These are phyloP conservation scores for Rhagonycha fulva DNA, from an alignment of 2,888 invertebrate species.

Conservation along the genomic window DNA sequence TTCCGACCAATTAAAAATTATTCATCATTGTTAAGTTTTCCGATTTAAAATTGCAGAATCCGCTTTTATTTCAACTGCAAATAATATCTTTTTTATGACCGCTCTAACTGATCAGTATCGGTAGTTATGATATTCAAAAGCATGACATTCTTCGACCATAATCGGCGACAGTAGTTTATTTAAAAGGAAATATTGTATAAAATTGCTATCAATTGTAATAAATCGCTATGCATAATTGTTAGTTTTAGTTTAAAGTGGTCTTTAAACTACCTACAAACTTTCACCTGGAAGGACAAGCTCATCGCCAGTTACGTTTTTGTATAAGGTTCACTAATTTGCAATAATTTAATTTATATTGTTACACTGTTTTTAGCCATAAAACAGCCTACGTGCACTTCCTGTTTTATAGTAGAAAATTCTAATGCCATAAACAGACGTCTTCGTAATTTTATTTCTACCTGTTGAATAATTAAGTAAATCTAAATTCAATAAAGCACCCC, in stretches of 20 bases:
- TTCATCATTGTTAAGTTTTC: too few species aligned
- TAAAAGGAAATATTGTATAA: neutral
- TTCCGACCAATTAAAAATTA: too few species aligned
- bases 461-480: neutral
- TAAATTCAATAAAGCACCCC: neutral
- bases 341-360: neutral
- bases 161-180: neutral
- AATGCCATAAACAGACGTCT: neutral
- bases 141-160: neutral
- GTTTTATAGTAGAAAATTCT: neutral
- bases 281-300: neutral
- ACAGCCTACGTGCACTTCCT: neutral
- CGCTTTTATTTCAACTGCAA: too few species aligned
- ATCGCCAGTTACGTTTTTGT: neutral
- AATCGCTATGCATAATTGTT: neutral
- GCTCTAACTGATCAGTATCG: too few species aligned
- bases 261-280: neutral
- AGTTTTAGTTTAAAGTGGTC: neutral
- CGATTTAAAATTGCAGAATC: too few species aligned
- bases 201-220: neutral
- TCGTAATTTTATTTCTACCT: neutral
- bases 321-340: neutral
- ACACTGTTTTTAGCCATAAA: neutral
- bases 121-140: too few species aligned
- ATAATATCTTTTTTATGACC: too few species aligned